These are phyloP conservation scores for Drosophila sechellia DNA, from an alignment of 1,140 invertebrate genomes.

Conservation along the genomic window DNA sequence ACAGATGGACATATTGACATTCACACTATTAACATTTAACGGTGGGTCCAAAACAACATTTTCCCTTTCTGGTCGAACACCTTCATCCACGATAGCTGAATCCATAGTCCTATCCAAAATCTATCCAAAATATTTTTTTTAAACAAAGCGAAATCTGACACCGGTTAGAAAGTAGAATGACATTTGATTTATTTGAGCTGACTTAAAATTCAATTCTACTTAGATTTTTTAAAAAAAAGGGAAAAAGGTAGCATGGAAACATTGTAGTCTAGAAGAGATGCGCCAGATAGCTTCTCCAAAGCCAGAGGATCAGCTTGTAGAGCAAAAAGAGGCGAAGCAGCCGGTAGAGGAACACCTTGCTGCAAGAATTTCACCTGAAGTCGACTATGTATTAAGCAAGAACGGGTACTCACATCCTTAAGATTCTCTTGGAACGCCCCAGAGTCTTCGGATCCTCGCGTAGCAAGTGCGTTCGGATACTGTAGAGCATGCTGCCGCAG, in stretches of 20 bases:
- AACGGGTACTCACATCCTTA: slow-evolving; percentile 41
- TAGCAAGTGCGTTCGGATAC: slow-evolving; percentile 59
- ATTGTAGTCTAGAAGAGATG: neutral
- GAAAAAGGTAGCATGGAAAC: too few relatives aligned
- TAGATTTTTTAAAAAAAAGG: slow-evolving; percentile 8
- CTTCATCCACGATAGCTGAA: too few relatives aligned
- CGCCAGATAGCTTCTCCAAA: slow-evolving; percentile 41
- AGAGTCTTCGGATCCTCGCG: slow-evolving; percentile 58
- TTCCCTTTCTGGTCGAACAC: too few relatives aligned
- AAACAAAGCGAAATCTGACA: too few relatives aligned
- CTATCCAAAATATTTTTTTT: neutral
- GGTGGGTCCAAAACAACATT: too few relatives aligned
- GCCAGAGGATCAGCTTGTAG: slow-evolving; percentile 63
- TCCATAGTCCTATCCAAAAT: too few relatives aligned
- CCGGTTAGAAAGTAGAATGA: neutral
- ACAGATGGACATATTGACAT: too few relatives aligned
- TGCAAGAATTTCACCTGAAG: slow-evolving; percentile 7
- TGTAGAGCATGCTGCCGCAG: slow-evolving; percentile 49
- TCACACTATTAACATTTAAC: too few relatives aligned
- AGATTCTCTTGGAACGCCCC: slow-evolving; percentile 20
- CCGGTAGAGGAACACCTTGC: slow-evolving; percentile 52
- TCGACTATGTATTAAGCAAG: neutral
- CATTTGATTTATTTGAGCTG: neutral
- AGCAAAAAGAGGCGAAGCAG: slow-evolving; percentile 48
- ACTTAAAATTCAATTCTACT: neutral